These are phyloP conservation scores for Anthopleura sola DNA, from an alignment of 64 coral and sea anemone genomes.

Conservation along the genomic window DNA sequence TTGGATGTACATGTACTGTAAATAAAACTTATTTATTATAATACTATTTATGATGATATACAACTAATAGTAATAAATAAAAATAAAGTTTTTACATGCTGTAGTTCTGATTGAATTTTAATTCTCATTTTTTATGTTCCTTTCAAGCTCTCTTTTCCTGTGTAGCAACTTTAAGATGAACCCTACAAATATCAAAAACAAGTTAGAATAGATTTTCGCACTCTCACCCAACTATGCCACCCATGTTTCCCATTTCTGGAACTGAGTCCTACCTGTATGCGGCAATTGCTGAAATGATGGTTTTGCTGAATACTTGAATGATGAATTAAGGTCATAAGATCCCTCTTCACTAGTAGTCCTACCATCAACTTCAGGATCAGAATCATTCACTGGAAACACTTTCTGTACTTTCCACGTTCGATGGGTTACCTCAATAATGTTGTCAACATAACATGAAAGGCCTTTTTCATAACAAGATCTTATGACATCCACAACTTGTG, in stretches of 20 bases:
- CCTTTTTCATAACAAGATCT: neutral
- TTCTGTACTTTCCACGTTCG: slow-evolving; percentile 21
- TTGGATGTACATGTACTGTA: slow-evolving; percentile 10
- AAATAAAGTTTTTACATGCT: neutral
- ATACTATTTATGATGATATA: neutral
- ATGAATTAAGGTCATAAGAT: neutral
- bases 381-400: neutral
- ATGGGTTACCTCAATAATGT: slow-evolving; percentile 6
- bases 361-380: neutral
- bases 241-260: too few relatives aligned
- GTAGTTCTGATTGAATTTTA: neutral
- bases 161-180: neutral
- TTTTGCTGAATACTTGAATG: slow-evolving; percentile 19
- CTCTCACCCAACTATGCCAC: too few relatives aligned
- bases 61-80: neutral
- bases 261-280: neutral
- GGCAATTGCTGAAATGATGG: slow-evolving; percentile 31
- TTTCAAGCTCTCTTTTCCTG: neutral
- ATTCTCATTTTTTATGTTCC: neutral
- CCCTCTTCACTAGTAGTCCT: neutral
- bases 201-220: too few relatives aligned
- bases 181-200: neutral
- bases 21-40: neutral
- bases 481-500: slow-evolving; percentile 24
- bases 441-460: slow-evolving; percentile 20